Percentiles rank a stretch among this genome's conserved stretches.
Evolutionary conservation across 2,113 vertebrate species (phyloP).

Genomic region (Oryzias woworae): DNA sequence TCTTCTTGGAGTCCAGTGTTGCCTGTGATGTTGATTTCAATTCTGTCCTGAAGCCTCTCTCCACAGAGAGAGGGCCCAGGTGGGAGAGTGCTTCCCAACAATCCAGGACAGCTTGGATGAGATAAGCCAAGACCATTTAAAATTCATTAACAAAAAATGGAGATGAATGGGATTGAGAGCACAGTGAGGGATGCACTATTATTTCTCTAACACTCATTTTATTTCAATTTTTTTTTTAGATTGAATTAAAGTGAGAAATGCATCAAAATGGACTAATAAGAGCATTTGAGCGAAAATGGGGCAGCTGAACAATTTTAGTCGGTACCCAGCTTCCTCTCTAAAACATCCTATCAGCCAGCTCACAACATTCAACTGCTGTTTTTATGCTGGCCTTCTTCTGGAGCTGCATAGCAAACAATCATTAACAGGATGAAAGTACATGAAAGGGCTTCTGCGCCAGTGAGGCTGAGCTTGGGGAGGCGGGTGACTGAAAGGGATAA

Average conservation of each 20-base stretch:
- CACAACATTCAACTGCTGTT: conserved; percentile 33
- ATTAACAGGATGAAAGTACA: conserved; percentile 63
- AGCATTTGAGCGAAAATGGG: neutral
- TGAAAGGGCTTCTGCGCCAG: conserved; percentile 42
- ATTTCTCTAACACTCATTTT: neutral
- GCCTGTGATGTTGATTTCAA: conserved; percentile 23
- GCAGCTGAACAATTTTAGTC: neutral
- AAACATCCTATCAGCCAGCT: conserved; percentile 48
- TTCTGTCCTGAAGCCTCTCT: conserved; percentile 16
- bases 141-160: conserved; percentile 13
- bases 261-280: neutral
- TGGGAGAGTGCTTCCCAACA: conserved; percentile 24
- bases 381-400: conserved; percentile 46
- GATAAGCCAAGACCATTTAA: conserved; percentile 36
- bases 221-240: neutral
- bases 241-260: neutral
- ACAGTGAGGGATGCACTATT: neutral
- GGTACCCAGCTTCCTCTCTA: neutral
- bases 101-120: conserved; percentile 5
- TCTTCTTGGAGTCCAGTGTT: conserved; percentile 40
- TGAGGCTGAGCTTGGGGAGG: conserved; percentile 53
- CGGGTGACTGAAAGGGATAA: conserved; percentile 54
- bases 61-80: conserved; percentile 28
- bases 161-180: conserved; percentile 2
- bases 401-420: conserved; percentile 54